These are phyloP conservation scores for Paracyclopina nana DNA, from an alignment of 1,140 invertebrate species.

Conservation along the genomic window DNA sequence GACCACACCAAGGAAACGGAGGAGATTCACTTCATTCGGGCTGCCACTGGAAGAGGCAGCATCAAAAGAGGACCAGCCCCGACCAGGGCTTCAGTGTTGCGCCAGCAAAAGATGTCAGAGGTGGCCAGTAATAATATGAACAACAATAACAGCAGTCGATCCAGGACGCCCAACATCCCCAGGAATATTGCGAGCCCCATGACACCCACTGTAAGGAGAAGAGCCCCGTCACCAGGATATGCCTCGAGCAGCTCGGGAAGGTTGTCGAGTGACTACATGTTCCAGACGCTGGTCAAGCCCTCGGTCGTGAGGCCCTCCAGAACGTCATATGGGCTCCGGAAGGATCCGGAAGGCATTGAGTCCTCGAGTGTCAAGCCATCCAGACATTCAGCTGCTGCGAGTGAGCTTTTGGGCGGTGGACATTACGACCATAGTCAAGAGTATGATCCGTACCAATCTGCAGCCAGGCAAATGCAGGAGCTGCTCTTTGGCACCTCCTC, in stretches of 20 bases:
- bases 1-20: conserved; percentile 2
- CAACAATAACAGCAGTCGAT: too few relatives aligned
- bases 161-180: too few relatives aligned
- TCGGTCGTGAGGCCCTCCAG: not conserved
- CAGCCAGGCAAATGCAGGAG: conserved; percentile 13
- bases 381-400: not conserved
- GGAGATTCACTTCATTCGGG: conserved; percentile 5
- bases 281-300: not conserved
- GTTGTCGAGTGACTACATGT: too few relatives aligned
- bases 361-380: not conserved
- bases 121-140: too few relatives aligned
- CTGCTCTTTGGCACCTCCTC: conserved; percentile 3
- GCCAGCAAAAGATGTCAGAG: not conserved
- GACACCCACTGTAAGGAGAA: not conserved
- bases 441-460: conserved; percentile 10
- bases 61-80: conserved; percentile 11
- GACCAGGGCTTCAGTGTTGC: conserved; percentile 8
- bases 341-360: not conserved
- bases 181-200: too few relatives aligned
- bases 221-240: not conserved
- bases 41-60: conserved; percentile 12
- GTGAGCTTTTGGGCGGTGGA: not conserved
- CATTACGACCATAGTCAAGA: conserved; percentile 6
- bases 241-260: not conserved
- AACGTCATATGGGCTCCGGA: not conserved